Percentiles rank a stretch among this genome's conserved stretches.
Evolutionary conservation across 2,113 vertebrate species (phyloP).

Genomic region (Protomyctophum bolini): DNA sequence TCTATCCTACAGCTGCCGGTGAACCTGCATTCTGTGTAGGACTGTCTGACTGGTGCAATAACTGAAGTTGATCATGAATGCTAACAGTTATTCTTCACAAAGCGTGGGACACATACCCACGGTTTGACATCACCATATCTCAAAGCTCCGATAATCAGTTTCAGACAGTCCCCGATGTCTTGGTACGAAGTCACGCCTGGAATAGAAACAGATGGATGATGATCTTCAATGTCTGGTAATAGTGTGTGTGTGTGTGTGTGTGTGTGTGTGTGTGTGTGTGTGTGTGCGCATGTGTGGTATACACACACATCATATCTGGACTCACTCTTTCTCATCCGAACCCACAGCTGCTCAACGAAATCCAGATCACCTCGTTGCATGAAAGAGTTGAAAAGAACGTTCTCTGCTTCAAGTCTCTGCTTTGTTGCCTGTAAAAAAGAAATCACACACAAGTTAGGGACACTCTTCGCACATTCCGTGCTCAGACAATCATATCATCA

Average conservation of each 20-base stretch:
- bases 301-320: slow-evolving; percentile 12
- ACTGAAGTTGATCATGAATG: too few relatives aligned
- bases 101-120: slow-evolving; percentile 81
- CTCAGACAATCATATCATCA: too few relatives aligned
- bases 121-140: slow-evolving; percentile 86
- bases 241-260: too few relatives aligned
- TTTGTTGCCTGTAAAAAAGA: slow-evolving; percentile 73
- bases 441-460: background rate
- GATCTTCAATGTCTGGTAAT: slow-evolving; percentile 4
- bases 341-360: slow-evolving; percentile 94
- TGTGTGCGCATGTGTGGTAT: too few relatives aligned
- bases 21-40: too few relatives aligned
- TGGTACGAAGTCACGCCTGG: slow-evolving; percentile 89
- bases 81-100: too few relatives aligned
- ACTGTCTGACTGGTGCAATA: too few relatives aligned
- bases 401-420: slow-evolving; percentile 75
- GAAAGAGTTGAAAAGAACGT: slow-evolving; percentile 79
- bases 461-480: too few relatives aligned
- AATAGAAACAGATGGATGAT: background rate
- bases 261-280: too few relatives aligned
- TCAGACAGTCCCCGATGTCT: slow-evolving; percentile 87
- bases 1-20: too few relatives aligned
- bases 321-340: slow-evolving; percentile 89
- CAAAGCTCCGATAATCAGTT: slow-evolving; percentile 84
- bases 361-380: slow-evolving; percentile 88